Base-by-base conservation (phyloP, 2,888 invertebrate species). In the Morinoia aosen region DNA sequence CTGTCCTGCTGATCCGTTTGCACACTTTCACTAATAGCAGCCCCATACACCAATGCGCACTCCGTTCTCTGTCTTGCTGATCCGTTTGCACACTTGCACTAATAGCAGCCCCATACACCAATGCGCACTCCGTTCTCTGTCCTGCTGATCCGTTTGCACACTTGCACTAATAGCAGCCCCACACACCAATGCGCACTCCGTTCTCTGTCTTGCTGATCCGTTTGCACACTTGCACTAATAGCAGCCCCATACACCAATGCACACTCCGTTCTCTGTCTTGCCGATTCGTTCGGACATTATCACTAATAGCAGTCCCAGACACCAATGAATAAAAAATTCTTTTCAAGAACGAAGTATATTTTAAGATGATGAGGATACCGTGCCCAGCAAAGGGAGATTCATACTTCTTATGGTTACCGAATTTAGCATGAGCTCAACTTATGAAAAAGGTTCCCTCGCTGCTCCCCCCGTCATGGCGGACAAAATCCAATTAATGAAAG, bases 401-500 rank as follows among this genome's bases (percentile, higher is more conserved):
- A 76, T 76, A 33, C 76, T 10, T 33, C 76, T 16, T 33, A 19
- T 76, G 76, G 76, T 76, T 10, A 33, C 33, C 76, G 25, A 76
- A 76, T 25, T 76, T 76, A 25, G 76, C 10, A 0, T 33, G 76
- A 61, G 76, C 76, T 76, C 76, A 10, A 19, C 76, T 33, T 76
- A 76, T 33, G 25, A 33, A 76, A 76, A 76, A 19, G 76, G 8
- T 76, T 25, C 76, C 76, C 19, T 76, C 3, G 5, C 40, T 5
- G 90, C 39, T 90, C 40, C 90, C 39, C 48, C 1, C 48, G 3
- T 48, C 90, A 90, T 40, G 76, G 76, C 76, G 10, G 76, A 14
- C 90, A 39, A 90, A 48, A 39, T 90, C 90, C 48, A 90, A 90
- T 90, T 90, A 90, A 90, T 90, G 90, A 90, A 39, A 39, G 90